Base-by-base conservation (phyloP, 2,888 invertebrate genomes). In the Thera obeliscata region DNA sequence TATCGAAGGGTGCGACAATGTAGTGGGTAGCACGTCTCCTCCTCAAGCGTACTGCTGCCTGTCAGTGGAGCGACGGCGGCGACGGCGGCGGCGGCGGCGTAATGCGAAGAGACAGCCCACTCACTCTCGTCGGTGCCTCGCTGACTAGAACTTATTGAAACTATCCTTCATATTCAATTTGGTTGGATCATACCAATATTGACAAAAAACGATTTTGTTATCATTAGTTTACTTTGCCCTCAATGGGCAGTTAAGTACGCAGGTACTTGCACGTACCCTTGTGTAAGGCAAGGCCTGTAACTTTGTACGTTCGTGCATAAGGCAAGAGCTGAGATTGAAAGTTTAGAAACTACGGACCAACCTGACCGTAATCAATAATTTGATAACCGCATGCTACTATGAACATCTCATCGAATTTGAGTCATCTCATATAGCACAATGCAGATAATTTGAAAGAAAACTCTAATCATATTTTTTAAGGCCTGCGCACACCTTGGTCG, bases 291-390 rank as follows among this genome's bases (percentile, higher is more conserved):
- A 41, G 5, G 41, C 6, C 41, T 7, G 3, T 50, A 12, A 55
- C n/a, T 8, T 36, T 55, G 35, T 55, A 6, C 36, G 4, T 5
- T 9, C 35, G 2, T 57, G 50, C 50, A 50, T 60, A 52, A 60
- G 12, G 9, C 50, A 60, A 41, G 60, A 52, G 50, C 3, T 12
- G 8, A 12, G 52, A 33, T 41, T 8, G 38, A 8, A 56, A 56
- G 62, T 62, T 48, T 36, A 48, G 0, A 43, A 46, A 46, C 36
- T 7, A 55, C 54, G 35, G 41, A 43, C 35, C 43, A n/a, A 7
- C 35, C 43, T 61, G 22, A 61, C 35, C 52, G 46, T 49, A 8
- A 33, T 57, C 38, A 52, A 60, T 60, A 60, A 11, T 60, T 60
- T 52, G 52, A 38, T 22, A 43, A 48, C 9, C 43, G 9, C 43